Conservation (phyloP, 1,140 invertebrate genomes). For the Trachymyrmex septentrionalis region DNA sequence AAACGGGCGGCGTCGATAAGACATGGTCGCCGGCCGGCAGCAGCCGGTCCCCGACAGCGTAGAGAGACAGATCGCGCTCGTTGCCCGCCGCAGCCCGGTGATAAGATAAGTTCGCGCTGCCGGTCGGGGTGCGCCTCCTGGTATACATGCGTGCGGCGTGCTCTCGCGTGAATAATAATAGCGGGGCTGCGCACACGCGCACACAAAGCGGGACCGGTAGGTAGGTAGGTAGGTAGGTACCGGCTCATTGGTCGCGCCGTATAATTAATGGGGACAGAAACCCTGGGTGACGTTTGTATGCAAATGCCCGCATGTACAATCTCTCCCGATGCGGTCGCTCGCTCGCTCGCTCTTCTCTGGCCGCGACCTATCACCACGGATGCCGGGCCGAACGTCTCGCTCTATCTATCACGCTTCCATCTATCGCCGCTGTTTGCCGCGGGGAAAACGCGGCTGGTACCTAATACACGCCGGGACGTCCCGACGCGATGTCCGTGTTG, state of each 20-base stretch:
- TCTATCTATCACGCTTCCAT: conserved; percentile 31
- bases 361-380: conserved; percentile 70
- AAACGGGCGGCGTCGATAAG: conserved; percentile 64
- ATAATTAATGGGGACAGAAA: conserved; percentile 82
- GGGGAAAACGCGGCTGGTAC: conserved; percentile 15
- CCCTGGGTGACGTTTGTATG: conserved; percentile 81
- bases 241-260: conserved; percentile 80
- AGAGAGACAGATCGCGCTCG: conserved; percentile 63
- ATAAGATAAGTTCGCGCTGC: conserved; percentile 64
- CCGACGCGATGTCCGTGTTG: conserved; percentile 16
- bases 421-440: conserved; percentile 37
- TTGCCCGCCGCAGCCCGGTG: conserved; percentile 38
- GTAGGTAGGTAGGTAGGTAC: conserved; percentile 55
- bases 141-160: conserved; percentile 48
- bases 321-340: conserved; percentile 71
- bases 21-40: conserved; percentile 53
- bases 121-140: not conserved
- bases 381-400: conserved; percentile 69
- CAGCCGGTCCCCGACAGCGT: conserved; percentile 47
- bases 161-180: conserved; percentile 67
- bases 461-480: conserved; percentile 8
- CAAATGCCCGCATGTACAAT: conserved; percentile 78
- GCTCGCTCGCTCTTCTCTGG: conserved; percentile 31
- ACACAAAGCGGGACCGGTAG: conserved; percentile 55
- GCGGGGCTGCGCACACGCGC: not conserved